A percentile compares a stretch with the other conserved stretches of the same genome.
These are phyloP conservation scores for Avahi laniger DNA, from an alignment of 2,797 vertebrate genomes.

Conservation along the genomic window DNA sequence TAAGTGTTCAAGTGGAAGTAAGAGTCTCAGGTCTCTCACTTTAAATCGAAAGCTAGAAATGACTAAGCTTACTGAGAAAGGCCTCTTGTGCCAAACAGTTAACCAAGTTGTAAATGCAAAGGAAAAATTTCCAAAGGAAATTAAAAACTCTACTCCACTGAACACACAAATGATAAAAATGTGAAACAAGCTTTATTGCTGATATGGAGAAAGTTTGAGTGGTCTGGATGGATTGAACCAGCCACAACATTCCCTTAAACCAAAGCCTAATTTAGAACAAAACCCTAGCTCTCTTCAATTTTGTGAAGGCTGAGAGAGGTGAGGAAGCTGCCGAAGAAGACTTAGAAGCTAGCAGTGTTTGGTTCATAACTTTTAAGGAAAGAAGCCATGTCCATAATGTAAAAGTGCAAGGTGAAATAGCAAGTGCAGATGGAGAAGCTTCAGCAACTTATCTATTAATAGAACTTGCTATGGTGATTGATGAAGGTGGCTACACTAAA, in stretches of 20 bases:
- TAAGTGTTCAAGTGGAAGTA: not conserved
- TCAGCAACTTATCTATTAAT: not conserved
- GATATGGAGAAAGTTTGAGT: not conserved
- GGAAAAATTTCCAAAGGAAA: not conserved
- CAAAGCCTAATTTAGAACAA: not conserved
- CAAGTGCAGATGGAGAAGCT: not conserved
- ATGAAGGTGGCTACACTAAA: not conserved
- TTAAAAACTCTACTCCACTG: not conserved
- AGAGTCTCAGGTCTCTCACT: not conserved
- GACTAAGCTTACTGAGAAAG: not conserved
- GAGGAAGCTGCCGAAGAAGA: not conserved
- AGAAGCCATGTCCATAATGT: not conserved
- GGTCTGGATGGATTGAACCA: not conserved
- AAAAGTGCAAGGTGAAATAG: not conserved
- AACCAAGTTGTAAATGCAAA: not conserved
- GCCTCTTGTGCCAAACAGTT: not conserved
- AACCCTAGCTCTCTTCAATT: not conserved
- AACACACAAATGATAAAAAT: not conserved
- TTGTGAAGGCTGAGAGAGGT: not conserved
- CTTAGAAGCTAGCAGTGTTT: not conserved
- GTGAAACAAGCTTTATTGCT: not conserved
- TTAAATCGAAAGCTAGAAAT: not conserved
- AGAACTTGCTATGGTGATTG: not conserved
- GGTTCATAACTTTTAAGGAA: not conserved
- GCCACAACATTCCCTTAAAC: not conserved